These are phyloP conservation scores for Laupala kohalensis DNA, from an alignment of 1,140 invertebrate genomes.

Conservation along the genomic window DNA sequence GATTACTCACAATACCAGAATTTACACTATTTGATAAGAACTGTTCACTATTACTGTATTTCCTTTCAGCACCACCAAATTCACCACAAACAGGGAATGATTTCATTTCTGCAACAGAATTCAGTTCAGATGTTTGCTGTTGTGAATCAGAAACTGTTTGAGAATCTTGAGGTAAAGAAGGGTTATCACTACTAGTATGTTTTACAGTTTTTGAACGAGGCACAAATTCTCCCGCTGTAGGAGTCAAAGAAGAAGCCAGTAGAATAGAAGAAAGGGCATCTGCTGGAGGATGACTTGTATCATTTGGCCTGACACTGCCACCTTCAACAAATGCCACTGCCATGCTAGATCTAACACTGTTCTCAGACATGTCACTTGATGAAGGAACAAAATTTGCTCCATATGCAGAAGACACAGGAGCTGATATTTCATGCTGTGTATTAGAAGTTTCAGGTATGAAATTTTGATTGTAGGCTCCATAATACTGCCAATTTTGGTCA, in stretches of 20 bases:
- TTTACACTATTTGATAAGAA: background rate
- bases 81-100: background rate
- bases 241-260: constrained; percentile 4
- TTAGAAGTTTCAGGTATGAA: background rate
- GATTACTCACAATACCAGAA: too few relatives aligned
- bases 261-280: background rate
- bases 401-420: background rate
- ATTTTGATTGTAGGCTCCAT: background rate
- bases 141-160: too few relatives aligned
- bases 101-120: background rate
- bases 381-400: background rate
- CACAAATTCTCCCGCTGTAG: constrained; percentile 10
- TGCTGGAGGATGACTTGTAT: background rate
- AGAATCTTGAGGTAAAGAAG: background rate
- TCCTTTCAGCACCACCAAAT: too few relatives aligned
- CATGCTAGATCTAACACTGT: background rate
- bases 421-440: background rate
- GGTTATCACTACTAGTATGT: background rate
- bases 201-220: background rate
- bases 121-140: background rate
- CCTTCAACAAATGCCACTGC: background rate
- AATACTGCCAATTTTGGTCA: background rate
- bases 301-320: background rate
- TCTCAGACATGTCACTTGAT: background rate
- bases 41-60: background rate